Percentiles rank a stretch among this genome's conserved stretches.
phyloP scores from a whole-genome alignment of 2,888 invertebrate species.

The Synanthedon formicaeformis region DNA sequence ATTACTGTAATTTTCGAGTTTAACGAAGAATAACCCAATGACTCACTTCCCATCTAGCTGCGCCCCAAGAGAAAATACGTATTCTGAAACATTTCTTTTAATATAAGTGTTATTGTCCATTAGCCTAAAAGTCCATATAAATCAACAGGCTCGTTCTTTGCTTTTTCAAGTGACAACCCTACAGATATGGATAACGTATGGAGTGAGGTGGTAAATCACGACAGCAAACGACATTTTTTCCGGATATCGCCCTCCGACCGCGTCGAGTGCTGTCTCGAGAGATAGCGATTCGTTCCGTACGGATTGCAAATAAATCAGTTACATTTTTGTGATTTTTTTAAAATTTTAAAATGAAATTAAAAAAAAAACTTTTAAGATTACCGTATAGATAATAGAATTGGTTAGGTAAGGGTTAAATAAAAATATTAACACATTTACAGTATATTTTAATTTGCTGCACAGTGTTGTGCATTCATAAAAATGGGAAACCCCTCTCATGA shows the following conservation, averaged over 20 bases:
- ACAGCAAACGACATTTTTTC: slow-evolving; percentile 56
- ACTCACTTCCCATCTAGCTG: neutral
- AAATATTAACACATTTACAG: too few species aligned
- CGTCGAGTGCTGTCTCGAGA: slow-evolving; percentile 56
- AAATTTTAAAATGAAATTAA: neutral
- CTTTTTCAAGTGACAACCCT: neutral
- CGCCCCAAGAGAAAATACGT: neutral
- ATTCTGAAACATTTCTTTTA: too few species aligned
- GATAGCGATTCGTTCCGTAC: slow-evolving; percentile 37
- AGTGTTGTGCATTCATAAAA: too few species aligned
- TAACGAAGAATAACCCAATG: too few species aligned
- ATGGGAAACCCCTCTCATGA: too few species aligned
- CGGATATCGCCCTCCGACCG: slow-evolving; percentile 41
- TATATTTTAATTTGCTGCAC: too few species aligned
- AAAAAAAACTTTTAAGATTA: too few species aligned
- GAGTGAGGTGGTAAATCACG: slow-evolving; percentile 53
- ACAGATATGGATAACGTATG: slow-evolving; percentile 9
- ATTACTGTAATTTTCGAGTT: too few species aligned
- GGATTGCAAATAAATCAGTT: slow-evolving; percentile 23
- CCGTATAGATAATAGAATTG: too few species aligned
- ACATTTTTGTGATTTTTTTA: neutral
- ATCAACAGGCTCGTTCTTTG: slow-evolving; percentile 5
- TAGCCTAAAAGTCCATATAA: slow-evolving; percentile 10
- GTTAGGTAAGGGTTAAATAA: too few species aligned
- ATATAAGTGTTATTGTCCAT: too few species aligned